Base-by-base conservation (phyloP, 2,888 invertebrate genomes). In the Willowsia nigromaculata region DNA sequence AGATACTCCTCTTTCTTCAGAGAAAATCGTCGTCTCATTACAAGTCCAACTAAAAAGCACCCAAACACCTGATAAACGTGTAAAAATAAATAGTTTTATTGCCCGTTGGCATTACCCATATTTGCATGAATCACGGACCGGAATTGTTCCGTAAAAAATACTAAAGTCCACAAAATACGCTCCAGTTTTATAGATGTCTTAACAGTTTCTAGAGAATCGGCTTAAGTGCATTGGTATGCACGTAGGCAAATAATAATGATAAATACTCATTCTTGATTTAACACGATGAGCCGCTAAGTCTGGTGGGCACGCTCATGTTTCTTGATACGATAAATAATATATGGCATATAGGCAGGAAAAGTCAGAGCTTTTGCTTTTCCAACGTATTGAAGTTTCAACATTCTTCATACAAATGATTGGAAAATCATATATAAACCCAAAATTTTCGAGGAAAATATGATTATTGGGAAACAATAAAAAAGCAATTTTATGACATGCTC, bases 51-150 rank as follows among this genome's bases (percentile, higher is more conserved):
- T n/a, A 50, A 78, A 50, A 71, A 43, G 40, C 40, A 22, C 40
- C 25, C 43, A 62, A 62, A 62, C 62, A 71, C 43, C 40, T 37
- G 40, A 68, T 37, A 68, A 7, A 68, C 30, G 62, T n/a, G n/a
- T n/a, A n/a, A n/a, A 18, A n/a, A 7, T 9, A 59, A 13, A 3
- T 62, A 33, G 11, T 53, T 83, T 83, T 83, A 83, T 83, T 85
- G 85, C 85, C 85, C 85, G 74, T 85, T 85, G 76, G 85, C 85
- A 83, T 37, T 76, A 37, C 37, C 9, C 53, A 53, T 43, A 71
- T 30, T 13, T 30, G 15, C 62, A 33, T 84, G 84, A 84, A 84
- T 84, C 84, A 84, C 47, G 25, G 40, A 71, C 71, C 27, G 40
- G 30, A 53, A 84, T 84, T 71, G 68, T 71, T 83, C 27, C 22